These are phyloP conservation scores for Leptocoma aspasia DNA, from an alignment of 2,113 vertebrate genomes.

Conservation along the genomic window DNA sequence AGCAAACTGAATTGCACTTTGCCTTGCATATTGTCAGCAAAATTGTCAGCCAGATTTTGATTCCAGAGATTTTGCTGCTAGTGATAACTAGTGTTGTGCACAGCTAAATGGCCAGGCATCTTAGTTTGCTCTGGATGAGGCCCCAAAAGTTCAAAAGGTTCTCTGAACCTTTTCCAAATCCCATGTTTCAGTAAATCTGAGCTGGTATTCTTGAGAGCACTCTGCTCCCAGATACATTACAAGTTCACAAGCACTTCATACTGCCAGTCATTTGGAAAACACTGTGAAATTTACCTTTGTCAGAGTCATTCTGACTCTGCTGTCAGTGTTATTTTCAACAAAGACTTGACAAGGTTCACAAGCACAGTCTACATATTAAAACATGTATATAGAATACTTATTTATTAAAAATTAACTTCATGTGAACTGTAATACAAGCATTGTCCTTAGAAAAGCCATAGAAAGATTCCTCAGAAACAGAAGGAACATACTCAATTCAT, in stretches of 20 bases:
- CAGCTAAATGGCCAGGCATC: background rate
- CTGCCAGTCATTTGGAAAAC: background rate
- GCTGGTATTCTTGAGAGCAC: background rate
- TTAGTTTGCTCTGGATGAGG: background rate
- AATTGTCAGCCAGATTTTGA: slow-evolving; percentile 35
- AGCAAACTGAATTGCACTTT: slow-evolving; percentile 17
- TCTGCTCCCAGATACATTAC: background rate
- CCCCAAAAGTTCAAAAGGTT: background rate
- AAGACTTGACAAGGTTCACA: background rate
- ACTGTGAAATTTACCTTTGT: background rate
- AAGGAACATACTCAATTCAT: background rate
- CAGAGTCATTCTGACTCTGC: background rate
- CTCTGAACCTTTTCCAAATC: background rate
- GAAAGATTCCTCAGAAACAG: background rate
- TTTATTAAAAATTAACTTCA: background rate
- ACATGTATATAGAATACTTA: background rate
- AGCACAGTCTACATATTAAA: background rate
- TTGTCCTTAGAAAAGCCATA: background rate
- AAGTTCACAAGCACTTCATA: background rate
- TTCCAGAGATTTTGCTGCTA: slow-evolving; percentile 14
- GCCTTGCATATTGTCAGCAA: background rate
- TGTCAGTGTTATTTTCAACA: background rate
- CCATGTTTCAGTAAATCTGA: background rate
- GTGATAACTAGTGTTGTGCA: background rate
- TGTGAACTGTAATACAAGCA: background rate